Conservation (phyloP, 2,797 vertebrate genomes). For the Lophura swinhoii region DNA sequence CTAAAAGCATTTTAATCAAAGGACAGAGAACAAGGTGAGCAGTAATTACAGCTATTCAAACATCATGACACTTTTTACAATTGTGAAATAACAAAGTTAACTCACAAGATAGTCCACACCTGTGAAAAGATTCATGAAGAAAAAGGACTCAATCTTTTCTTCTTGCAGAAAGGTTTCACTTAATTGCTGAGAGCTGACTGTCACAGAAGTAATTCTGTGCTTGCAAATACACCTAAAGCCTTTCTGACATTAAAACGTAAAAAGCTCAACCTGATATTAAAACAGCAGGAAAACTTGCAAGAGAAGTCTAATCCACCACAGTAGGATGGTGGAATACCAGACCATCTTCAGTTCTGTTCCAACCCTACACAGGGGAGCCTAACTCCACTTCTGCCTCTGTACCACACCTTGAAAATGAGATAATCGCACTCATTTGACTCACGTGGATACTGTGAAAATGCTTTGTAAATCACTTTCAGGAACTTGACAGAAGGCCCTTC, state of each 20-base stretch:
- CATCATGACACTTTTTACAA: not conserved
- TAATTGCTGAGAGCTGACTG: not conserved
- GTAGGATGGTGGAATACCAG: not conserved
- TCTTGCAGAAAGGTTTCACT: not conserved
- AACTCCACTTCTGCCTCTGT: not conserved
- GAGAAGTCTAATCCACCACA: not conserved
- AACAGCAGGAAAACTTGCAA: not conserved
- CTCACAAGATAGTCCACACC: not conserved
- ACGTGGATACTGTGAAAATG: not conserved
- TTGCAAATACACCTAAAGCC: not conserved
- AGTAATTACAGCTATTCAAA: slow-evolving; percentile 17
- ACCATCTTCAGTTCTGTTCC: not conserved
- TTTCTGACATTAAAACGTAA: not conserved
- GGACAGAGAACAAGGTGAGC: slow-evolving; percentile 6
- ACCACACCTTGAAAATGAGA: not conserved
- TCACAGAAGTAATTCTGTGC: not conserved
- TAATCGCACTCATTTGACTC: not conserved
- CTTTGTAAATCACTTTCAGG: not conserved
- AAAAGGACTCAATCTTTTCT: not conserved
- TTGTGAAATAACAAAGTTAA: not conserved
- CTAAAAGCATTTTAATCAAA: slow-evolving; percentile 22
- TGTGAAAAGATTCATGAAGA: not conserved
- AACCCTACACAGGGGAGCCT: not conserved
- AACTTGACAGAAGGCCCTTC: not conserved
- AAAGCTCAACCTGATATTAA: not conserved